Base-by-base conservation (phyloP, 2,797 vertebrate species). In the Mormyrops attenuatus region DNA sequence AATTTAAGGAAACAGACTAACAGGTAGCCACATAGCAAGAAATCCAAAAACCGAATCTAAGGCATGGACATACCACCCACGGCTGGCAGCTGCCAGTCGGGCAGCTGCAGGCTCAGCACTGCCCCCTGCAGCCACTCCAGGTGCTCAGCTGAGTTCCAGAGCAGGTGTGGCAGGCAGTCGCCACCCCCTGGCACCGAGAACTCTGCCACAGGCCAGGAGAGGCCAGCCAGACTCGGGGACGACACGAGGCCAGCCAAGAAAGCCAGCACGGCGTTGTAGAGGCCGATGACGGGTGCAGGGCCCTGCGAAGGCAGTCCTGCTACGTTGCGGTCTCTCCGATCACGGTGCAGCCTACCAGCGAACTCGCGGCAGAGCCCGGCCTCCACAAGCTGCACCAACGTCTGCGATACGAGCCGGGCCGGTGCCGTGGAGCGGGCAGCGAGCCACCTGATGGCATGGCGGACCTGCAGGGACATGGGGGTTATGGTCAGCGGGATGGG, bases 161-260 rank as follows among this genome's bases (percentile, higher is more conserved):
- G 95, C 89, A 95, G 93, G 88, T 97, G 97, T 17, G 99, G 98
- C 88, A 99, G 94, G 87, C 96, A 90, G 30, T 92, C 93, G 7
- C 91, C 95, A 85, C 94, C 96, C 0, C 96, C 95, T 0, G 95
- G 95, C 88, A 95, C 92, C 6, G 94, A 95, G 91, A 99, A 99
- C 92, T 99, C 98, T 0, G 92, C 91, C 0, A 98, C 94, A 0
- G 98, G 99, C 98, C 98, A 99, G 0, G 97, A 99, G 52, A 98
- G 94, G 55, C 94, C 91, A 53, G 93, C 93, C 1, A 99, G 95
- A 53, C 95, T 95, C 87, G 95, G 93, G 0, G 97, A 97, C 5
- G 97, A 95, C 13, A 96, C 96, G 1, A 93, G 93, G 3, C 95
- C 94, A 0, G 98, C 96, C 5, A 98, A 89, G 89, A 97, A 98